A percentile compares a stretch with the other conserved stretches of the same genome.
Evolutionary conservation across 2,888 invertebrate species (phyloP).

Genomic region (Fabriciana adippe): DNA sequence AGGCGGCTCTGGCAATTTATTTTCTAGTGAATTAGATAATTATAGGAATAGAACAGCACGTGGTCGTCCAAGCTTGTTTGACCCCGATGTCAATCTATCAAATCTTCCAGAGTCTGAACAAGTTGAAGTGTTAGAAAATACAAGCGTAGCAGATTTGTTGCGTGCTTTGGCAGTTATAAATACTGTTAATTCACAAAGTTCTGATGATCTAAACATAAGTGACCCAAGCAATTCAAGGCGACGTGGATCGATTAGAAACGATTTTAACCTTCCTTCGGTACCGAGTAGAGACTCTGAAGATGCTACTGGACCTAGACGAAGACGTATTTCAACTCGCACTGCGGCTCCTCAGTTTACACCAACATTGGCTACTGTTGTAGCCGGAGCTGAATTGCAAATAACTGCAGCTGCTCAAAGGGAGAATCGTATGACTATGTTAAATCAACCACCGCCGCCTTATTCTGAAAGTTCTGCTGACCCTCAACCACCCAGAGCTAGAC

Average conservation of each 20-base stretch:
- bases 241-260: constrained; percentile 66
- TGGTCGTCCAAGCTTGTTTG: constrained; percentile 74
- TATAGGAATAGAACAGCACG: constrained; percentile 68
- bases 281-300: constrained; percentile 58
- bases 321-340: constrained; percentile 71
- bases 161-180: constrained; percentile 88
- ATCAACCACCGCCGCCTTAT: constrained; percentile 75
- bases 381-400: constrained; percentile 71
- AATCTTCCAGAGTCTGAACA: constrained; percentile 72
- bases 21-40: constrained; percentile 63
- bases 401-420: constrained; percentile 72
- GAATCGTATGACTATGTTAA: constrained; percentile 70
- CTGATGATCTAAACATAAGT: constrained; percentile 34
- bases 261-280: constrained; percentile 56
- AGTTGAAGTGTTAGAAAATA: constrained; percentile 88
- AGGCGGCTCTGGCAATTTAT: constrained; percentile 49
- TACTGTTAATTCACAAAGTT: constrained; percentile 56
- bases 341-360: constrained; percentile 73
- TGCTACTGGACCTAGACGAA: constrained; percentile 60
- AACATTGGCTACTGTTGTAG: constrained; percentile 73
- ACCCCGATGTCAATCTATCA: constrained; percentile 69
- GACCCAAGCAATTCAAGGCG: constrained; percentile 49
- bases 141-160: constrained; percentile 91
- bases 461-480: constrained; percentile 60
- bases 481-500: constrained; percentile 60